A percentile compares a stretch with the other conserved stretches of the same genome.
Evolutionary conservation across 2,888 invertebrate genomes (phyloP).

Genomic region (Cephus runcator): DNA sequence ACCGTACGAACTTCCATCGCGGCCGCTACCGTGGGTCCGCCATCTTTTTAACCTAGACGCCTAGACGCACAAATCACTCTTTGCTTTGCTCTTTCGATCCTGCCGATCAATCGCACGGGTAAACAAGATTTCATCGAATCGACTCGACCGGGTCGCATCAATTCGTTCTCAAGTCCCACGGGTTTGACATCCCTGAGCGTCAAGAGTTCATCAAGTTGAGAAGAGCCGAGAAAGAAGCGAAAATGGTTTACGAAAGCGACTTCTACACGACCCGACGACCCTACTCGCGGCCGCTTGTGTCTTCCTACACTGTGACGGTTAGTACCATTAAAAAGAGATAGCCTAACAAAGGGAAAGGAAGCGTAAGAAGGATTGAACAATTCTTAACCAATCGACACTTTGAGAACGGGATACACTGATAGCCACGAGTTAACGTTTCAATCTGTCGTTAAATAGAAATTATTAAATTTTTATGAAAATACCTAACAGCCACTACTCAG

Average conservation of each 20-base stretch:
- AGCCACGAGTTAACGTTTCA: not conserved
- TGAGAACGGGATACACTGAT: not conserved
- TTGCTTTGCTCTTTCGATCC: conserved; percentile 2
- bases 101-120: conserved; percentile 24
- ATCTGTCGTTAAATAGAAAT: not conserved
- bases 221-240: conserved; percentile 59
- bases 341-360: not conserved
- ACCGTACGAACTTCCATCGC: conserved; percentile 62
- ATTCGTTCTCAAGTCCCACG: not conserved
- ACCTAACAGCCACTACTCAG: not conserved
- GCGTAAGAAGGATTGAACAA: not conserved
- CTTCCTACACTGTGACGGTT: conserved; percentile 85
- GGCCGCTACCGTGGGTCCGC: conserved; percentile 47
- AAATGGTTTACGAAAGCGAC: conserved; percentile 94
- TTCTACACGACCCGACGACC: conserved; percentile 91
- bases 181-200: conserved; percentile 31
- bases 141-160: not conserved
- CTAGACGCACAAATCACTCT: conserved; percentile 17
- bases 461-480: not conserved
- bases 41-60: conserved; percentile 15
- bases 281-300: conserved; percentile 77
- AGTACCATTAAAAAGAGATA: conserved; percentile 65
- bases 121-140: conserved; percentile 11
- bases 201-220: conserved; percentile 60
- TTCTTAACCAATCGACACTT: not conserved